Base-by-base conservation (phyloP, 2,113 vertebrate genomes). In the Amphiprion percula region DNA sequence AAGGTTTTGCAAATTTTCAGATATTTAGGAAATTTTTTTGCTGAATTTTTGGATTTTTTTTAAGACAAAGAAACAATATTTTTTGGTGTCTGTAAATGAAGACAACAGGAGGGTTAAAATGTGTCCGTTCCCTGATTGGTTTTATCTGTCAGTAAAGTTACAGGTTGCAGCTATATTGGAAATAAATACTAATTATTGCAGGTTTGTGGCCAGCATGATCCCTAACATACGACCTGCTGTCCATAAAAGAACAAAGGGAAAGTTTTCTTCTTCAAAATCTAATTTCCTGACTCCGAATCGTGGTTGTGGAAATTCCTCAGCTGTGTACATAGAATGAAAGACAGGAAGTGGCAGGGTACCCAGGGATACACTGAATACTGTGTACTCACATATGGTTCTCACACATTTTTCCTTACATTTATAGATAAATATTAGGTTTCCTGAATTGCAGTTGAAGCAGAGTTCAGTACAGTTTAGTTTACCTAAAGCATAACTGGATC, bases 241-340 rank as follows among this genome's bases (percentile, higher is more conserved):
- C 30, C 30, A 44, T 12, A 59, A 71, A 33, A 55, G 23, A n/a
- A 79, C 21, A 68, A 64, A 70, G 0, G 8, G 41, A 83, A 39
- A 23, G 16, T 39, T 23, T 16, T 1, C 11, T 67, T 46, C 39
- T 6, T 10, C 15, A 55, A 60, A 75, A 68, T 81, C 17, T 0
- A 2, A 86, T 82, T 87, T 86, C 74, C 87, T 82, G 71, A 55
- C 10, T 67, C 21, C 2, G 21, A 55, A 54, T 39, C 52, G 33
- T 15, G 14, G 16, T 50, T 21, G 6, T 8, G 46, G 28, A 75
- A 37, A 68, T 85, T 62, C 54, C 50, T 68, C 16, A 47, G 46
- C 56, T 68, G 54, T 62, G 30, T 19, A 64, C 21, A 28, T 68
- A 46, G 62, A 77, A 74, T 46, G 21, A 60, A 59, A 21, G 47